These are phyloP conservation scores for Eublepharis macularius DNA, from an alignment of 2,113 vertebrate genomes.

Conservation along the genomic window DNA sequence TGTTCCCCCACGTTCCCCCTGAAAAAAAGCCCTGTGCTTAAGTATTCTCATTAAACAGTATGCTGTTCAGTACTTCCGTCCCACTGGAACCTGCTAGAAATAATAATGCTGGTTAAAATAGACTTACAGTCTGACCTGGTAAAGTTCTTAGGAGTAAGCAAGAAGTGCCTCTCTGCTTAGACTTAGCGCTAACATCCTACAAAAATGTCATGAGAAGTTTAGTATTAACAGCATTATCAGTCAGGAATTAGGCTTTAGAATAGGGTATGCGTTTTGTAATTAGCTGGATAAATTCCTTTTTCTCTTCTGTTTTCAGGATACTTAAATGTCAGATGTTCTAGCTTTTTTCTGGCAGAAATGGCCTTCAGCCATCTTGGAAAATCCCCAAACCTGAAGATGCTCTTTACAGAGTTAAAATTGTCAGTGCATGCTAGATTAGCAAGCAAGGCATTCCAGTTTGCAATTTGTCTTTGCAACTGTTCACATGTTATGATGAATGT, in stretches of 20 bases:
- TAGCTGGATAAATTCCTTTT: too few species aligned
- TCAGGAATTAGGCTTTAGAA: background rate
- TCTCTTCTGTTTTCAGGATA: background rate
- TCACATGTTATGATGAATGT: too few species aligned
- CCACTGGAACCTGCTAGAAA: background rate
- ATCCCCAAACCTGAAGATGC: background rate
- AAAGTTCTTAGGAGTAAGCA: background rate
- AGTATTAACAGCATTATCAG: background rate
- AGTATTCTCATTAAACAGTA: too few species aligned
- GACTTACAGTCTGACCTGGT: background rate
- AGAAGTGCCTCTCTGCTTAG: background rate
- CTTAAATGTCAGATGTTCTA: background rate
- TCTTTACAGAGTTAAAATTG: background rate
- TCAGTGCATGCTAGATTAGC: background rate
- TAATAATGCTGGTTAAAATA: background rate
- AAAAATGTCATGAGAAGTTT: background rate
- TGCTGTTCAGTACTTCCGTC: too few species aligned
- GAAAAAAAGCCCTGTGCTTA: too few species aligned
- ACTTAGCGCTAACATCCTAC: too few species aligned
- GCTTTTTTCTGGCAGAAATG: background rate
- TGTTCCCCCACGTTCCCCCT: too few species aligned
- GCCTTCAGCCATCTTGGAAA: slow-evolving; percentile 1
- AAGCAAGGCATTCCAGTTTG: background rate
- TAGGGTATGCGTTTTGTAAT: background rate
- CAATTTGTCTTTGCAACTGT: background rate